Percentiles rank a stretch among this genome's conserved stretches.
Evolutionary conservation across 2,888 invertebrate genomes (phyloP).

Genomic region (Macaria liturata): DNA sequence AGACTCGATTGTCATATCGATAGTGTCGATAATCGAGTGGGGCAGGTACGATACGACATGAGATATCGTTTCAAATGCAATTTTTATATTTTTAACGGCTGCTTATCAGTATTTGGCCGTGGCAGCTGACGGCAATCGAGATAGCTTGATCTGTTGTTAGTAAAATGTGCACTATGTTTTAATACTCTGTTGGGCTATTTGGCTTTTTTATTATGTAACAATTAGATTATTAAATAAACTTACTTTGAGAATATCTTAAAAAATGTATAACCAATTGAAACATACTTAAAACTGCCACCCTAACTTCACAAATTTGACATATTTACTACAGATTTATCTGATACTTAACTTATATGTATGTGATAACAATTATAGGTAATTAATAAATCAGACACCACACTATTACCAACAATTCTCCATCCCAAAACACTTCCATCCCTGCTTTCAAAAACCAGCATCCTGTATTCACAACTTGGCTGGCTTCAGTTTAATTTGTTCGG

Average conservation of each 20-base stretch:
- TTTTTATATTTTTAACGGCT: conserved; percentile 24
- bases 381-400: neutral
- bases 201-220: too few relatives aligned
- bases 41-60: conserved; percentile 30
- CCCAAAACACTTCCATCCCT: neutral
- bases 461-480: conserved; percentile 9
- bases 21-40: conserved; percentile 25
- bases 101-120: conserved; percentile 9
- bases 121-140: conserved; percentile 14
- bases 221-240: too few relatives aligned
- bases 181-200: too few relatives aligned
- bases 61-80: conserved; percentile 24
- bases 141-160: conserved; percentile 8
- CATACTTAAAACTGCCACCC: too few relatives aligned
- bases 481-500: conserved; percentile 23
- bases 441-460: conserved; percentile 2
- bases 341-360: too few relatives aligned
- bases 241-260: too few relatives aligned
- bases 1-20: conserved; percentile 35
- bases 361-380: too few relatives aligned
- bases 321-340: too few relatives aligned
- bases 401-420: neutral
- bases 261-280: too few relatives aligned
- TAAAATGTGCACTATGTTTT: too few relatives aligned
- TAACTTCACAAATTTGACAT: too few relatives aligned